These are phyloP conservation scores for Tinamus guttatus DNA, from an alignment of 2,113 vertebrate genomes.

Conservation along the genomic window DNA sequence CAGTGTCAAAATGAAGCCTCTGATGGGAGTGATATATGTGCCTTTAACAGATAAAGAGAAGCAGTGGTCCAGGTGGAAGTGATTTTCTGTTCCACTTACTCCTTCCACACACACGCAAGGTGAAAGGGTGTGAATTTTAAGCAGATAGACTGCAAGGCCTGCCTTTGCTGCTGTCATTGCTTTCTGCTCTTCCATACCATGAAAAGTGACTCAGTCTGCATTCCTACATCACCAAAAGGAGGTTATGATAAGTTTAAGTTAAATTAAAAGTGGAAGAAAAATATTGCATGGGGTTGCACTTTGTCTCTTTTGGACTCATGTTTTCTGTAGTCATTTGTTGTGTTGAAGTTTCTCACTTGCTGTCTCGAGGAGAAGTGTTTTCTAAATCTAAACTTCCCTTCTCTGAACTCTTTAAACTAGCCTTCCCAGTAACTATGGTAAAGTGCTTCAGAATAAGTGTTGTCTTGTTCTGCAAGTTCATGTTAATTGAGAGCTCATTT, in stretches of 20 bases:
- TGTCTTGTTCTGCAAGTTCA: slow-evolving; percentile 9
- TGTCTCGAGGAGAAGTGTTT: neutral
- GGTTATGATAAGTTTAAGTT: slow-evolving; percentile 64
- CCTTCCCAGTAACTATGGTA: neutral
- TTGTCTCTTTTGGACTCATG: slow-evolving; percentile 56
- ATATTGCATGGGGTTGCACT: slow-evolving; percentile 78
- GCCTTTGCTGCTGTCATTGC: slow-evolving; percentile 85
- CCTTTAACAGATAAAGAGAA: slow-evolving; percentile 99
- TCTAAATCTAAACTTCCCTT: neutral
- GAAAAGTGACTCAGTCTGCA: slow-evolving; percentile 70
- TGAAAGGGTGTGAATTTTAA: slow-evolving; percentile 95
- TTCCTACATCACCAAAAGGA: slow-evolving; percentile 69
- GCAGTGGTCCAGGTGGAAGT: slow-evolving; percentile 99
- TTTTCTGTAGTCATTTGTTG: slow-evolving; percentile 33
- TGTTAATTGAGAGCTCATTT: neutral
- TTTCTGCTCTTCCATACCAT: slow-evolving; percentile 87
- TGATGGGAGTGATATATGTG: slow-evolving; percentile 99
- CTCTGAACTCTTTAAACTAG: neutral
- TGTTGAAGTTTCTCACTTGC: slow-evolving; percentile 25
- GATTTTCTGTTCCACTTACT: slow-evolving; percentile 93
- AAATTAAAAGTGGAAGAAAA: slow-evolving; percentile 70
- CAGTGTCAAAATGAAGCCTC: slow-evolving; percentile 97
- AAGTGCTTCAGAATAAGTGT: slow-evolving; percentile 33
- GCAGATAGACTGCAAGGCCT: slow-evolving; percentile 85
- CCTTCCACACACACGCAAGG: slow-evolving; percentile 91